Conservation (phyloP, 2,888 invertebrate species). For the Sialis fuliginosa region DNA sequence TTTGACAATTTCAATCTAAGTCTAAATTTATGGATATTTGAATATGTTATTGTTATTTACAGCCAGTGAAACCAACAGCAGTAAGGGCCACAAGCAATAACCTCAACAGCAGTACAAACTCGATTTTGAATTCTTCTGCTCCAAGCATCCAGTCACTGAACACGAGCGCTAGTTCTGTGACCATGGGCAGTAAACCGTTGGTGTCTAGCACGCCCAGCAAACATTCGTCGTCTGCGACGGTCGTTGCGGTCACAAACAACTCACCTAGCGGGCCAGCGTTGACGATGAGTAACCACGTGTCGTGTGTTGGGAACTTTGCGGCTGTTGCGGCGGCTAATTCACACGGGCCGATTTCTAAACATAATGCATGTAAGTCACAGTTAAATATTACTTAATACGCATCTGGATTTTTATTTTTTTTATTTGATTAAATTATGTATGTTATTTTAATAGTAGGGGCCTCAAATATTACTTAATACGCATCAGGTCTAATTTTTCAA, state of each 20-base stretch:
- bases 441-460: too few relatives aligned
- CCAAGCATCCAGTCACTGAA: conserved; percentile 16
- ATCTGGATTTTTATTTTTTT: background rate
- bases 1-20: too few relatives aligned
- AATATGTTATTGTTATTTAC: too few relatives aligned
- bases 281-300: conserved; percentile 10
- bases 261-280: conserved; percentile 17
- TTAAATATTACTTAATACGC: background rate
- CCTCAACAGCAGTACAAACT: conserved; percentile 31
- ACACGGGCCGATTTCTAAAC: conserved; percentile 18
- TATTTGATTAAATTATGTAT: too few relatives aligned
- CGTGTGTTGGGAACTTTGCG: conserved; percentile 37
- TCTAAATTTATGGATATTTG: too few relatives aligned
- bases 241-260: conserved; percentile 22
- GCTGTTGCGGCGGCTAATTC: conserved; percentile 36
- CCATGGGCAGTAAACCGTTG: conserved; percentile 17
- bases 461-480: too few relatives aligned
- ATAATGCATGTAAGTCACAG: conserved; percentile 25
- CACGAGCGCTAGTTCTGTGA: conserved; percentile 23
- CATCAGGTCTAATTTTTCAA: too few relatives aligned
- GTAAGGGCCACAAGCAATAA: conserved; percentile 42
- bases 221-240: conserved; percentile 9
- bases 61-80: conserved; percentile 78
- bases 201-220: conserved; percentile 24
- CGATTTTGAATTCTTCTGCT: conserved; percentile 26